These are phyloP conservation scores for Prosopocoilus inquinatus DNA, from an alignment of 2,888 invertebrate species.

Conservation along the genomic window DNA sequence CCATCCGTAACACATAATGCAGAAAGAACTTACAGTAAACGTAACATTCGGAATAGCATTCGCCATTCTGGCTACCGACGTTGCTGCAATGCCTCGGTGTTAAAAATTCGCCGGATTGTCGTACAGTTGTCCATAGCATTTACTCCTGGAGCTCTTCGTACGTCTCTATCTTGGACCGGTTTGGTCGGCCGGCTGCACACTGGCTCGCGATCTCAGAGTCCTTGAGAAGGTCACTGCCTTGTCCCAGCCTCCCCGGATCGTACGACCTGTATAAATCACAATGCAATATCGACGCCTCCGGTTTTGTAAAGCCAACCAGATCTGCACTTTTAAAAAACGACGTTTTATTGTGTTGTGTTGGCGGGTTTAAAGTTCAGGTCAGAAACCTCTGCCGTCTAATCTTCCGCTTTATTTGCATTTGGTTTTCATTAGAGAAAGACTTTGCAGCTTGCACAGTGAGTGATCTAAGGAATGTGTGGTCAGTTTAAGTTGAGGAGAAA, in stretches of 20 bases:
- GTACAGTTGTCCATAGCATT: constrained; percentile 25
- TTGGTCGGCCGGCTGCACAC: constrained; percentile 27
- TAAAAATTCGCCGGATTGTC: constrained; percentile 26
- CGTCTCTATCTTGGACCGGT: constrained; percentile 27
- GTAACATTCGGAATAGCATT: constrained; percentile 15
- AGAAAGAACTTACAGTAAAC: neutral
- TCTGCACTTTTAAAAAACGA: constrained; percentile 24
- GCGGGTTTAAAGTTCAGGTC: constrained; percentile 22
- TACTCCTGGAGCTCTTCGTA: constrained; percentile 19
- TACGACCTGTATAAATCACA: constrained; percentile 40
- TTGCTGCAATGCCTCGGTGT: constrained; percentile 14
- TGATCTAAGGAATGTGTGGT: no score
- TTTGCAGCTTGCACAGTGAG: no score
- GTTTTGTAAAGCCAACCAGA: constrained; percentile 35
- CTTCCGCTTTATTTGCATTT: constrained; percentile 12
- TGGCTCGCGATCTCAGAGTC: constrained; percentile 37
- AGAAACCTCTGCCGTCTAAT: constrained; percentile 16
- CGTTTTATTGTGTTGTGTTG: constrained; percentile 18
- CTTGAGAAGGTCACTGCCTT: constrained; percentile 50
- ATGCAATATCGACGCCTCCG: constrained; percentile 42
- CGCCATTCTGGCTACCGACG: constrained; percentile 19
- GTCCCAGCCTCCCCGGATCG: constrained; percentile 39
- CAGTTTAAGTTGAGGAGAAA: no score
- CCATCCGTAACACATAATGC: constrained; percentile 3
- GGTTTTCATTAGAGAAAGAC: neutral